Evolutionary conservation across 2,888 invertebrate genomes (phyloP), one percentile per base, ranked within the genome.

Genomic region (Nasonia oneida): DNA sequence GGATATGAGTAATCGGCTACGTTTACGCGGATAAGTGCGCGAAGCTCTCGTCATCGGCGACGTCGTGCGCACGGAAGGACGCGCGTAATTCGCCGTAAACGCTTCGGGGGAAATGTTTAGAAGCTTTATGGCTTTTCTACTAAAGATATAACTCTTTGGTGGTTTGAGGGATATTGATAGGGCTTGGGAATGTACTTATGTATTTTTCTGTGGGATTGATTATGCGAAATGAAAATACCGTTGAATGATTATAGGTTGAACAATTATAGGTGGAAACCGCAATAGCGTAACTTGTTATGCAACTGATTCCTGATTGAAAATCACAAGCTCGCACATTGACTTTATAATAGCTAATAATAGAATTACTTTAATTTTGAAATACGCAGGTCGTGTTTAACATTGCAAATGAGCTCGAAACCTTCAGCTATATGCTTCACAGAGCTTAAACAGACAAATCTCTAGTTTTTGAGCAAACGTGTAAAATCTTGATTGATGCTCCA

Each of bases 1-100:
- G 39, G 71, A 71, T 57, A 64, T 83, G 78, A 83, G 83, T 78
- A 78, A 83, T 83, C 71, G 79, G 67, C 64, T 74, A 64, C 71
- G 64, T 81, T 81, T 81, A 81, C 64, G 77, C 82, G 53, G 57
- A 53, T 53, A 53, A 39, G 50, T 50, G 50, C 18, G 47, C 67
- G 47, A 50, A 37, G 67, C 4, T 15, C 5, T 42, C 64, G 12
- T 78, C 33, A 18, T 50, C 70, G 47, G 0, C 53, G 53, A 1
- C 29, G 29, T 29, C 29, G 29, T 29, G 29, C 33, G 64, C 33
- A n/a, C 67, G 15, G 67, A 67, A 37, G 71, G 73, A 39, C 71
- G 73, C 71, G 73, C 73, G 42, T 47, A 67, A 67, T 73, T 42
- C 73, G 42, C 14, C 42, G 73, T 42, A n/a, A 47, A 47, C 47